Conservation (phyloP, 2,888 invertebrate species). For the Caradrina kadenii region DNA sequence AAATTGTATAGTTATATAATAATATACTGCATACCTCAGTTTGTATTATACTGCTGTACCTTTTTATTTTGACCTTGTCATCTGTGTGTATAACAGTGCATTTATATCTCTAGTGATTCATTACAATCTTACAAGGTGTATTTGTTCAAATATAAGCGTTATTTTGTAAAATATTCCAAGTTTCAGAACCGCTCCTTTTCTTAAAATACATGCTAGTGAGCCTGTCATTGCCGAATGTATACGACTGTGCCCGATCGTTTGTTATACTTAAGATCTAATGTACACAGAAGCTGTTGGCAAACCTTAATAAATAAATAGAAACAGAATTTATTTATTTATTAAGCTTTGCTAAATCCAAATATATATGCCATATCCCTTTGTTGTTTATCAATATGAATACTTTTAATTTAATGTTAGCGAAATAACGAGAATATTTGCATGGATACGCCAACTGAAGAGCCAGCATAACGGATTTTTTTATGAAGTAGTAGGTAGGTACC, state of each 20-base stretch:
- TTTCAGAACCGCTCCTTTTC: no score
- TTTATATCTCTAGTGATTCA: neutral
- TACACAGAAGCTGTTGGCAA: no score
- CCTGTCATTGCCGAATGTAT: no score
- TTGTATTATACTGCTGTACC: conserved; percentile 19
- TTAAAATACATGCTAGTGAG: no score
- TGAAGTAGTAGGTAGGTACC: neutral
- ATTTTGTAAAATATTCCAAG: neutral
- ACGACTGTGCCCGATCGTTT: no score
- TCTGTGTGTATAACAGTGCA: neutral
- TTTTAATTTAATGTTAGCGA: neutral
- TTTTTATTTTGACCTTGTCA: conserved; percentile 5
- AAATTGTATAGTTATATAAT: neutral
- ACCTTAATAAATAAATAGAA: no score
- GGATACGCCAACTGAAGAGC: neutral
- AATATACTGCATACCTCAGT: conserved; percentile 27
- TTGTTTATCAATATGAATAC: no score
- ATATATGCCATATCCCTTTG: neutral
- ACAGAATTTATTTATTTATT: no score
- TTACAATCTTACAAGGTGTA: neutral
- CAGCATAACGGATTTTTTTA: neutral
- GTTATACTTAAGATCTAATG: no score
- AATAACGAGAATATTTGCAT: neutral
- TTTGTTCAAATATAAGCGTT: neutral
- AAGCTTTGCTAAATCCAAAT: no score